These are phyloP conservation scores for Muscina levida DNA, from an alignment of 2,888 invertebrate genomes.

Conservation along the genomic window DNA sequence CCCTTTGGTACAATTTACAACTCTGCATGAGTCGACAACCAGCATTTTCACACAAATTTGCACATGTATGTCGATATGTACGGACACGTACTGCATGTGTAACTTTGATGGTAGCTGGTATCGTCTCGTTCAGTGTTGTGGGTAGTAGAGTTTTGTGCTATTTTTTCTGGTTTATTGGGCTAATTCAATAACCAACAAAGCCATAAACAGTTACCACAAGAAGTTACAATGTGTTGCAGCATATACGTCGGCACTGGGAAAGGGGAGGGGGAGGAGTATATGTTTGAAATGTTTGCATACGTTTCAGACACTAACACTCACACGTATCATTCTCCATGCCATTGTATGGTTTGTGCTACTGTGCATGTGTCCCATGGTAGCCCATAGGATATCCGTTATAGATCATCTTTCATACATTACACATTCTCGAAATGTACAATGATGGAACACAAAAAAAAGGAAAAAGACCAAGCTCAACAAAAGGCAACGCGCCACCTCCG, in stretches of 20 bases:
- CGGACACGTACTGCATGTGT: constrained; percentile 57
- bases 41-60: neutral
- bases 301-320: constrained; percentile 13
- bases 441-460: constrained; percentile 18
- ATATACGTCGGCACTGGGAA: constrained; percentile 58
- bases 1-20: constrained; percentile 32
- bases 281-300: constrained; percentile 19
- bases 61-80: too few relatives aligned
- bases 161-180: constrained; percentile 80
- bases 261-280: constrained; percentile 17
- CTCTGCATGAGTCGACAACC: constrained; percentile 24
- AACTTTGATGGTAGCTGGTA: too few relatives aligned
- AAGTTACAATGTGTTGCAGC: constrained; percentile 67
- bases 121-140: constrained; percentile 24
- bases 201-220: constrained; percentile 70
- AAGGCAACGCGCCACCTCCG: constrained; percentile 68
- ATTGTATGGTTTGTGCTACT: too few relatives aligned
- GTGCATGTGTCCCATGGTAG: constrained; percentile 65
- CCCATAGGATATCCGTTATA: constrained; percentile 78
- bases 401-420: constrained; percentile 73
- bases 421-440: constrained; percentile 22
- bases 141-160: constrained; percentile 72
- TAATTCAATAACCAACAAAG: constrained; percentile 80
- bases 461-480: constrained; percentile 39
- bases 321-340: neutral